Percentiles rank a stretch among this genome's conserved stretches.
Conservation (phyloP, 2,797 vertebrate genomes). For the Antennarius maculatus region DNA sequence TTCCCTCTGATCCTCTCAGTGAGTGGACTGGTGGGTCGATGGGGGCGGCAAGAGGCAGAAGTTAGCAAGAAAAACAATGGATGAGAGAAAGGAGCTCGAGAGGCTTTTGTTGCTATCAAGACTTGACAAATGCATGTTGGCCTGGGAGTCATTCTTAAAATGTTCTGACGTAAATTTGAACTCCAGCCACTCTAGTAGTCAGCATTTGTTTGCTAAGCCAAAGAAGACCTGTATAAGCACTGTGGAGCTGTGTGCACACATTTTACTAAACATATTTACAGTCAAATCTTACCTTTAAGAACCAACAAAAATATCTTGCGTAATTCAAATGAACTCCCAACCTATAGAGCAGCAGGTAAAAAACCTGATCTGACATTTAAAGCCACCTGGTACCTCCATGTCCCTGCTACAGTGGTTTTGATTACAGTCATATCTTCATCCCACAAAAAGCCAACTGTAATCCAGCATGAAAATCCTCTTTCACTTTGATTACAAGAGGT, state of each 20-base stretch:
- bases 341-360: slow-evolving; percentile 16
- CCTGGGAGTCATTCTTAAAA: slow-evolving; percentile 51
- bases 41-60: slow-evolving; percentile 54
- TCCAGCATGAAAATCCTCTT: slow-evolving; percentile 61
- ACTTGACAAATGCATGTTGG: slow-evolving; percentile 8
- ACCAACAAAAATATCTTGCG: slow-evolving; percentile 35
- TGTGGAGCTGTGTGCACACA: slow-evolving; percentile 20
- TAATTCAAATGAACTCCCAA: slow-evolving; percentile 27
- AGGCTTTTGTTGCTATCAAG: slow-evolving; percentile 49
- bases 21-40: slow-evolving; percentile 62
- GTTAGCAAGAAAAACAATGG: slow-evolving; percentile 60
- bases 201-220: slow-evolving; percentile 49
- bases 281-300: too few relatives aligned
- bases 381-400: slow-evolving; percentile 41
- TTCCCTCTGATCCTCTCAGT: slow-evolving; percentile 74
- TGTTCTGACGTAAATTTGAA: slow-evolving; percentile 60
- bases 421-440: slow-evolving; percentile 65
- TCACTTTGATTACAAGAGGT: slow-evolving; percentile 46
- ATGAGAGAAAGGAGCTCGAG: slow-evolving; percentile 45
- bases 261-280: slow-evolving; percentile 43
- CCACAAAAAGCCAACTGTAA: slow-evolving; percentile 46
- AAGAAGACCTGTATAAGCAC: slow-evolving; percentile 30
- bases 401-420: slow-evolving; percentile 51
- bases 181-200: slow-evolving; percentile 54
- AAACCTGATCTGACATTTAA: slow-evolving; percentile 50